Evolutionary conservation across 2,888 invertebrate species (phyloP).

Genomic region (Chymomyza procnemis): DNA sequence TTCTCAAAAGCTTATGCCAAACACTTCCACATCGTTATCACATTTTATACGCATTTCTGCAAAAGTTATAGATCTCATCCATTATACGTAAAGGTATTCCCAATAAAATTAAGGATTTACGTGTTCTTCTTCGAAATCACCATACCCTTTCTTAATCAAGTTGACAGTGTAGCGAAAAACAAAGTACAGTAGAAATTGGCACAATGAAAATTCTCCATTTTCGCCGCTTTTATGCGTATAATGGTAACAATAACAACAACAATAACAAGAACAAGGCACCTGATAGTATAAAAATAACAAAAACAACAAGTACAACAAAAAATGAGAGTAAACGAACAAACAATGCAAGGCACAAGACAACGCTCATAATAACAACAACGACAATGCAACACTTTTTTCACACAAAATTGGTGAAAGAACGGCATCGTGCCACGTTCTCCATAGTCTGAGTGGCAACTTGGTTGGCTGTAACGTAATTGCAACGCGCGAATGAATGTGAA

Average conservation of each 20-base stretch:
- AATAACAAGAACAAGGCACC: neutral
- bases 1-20: no score
- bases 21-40: no score
- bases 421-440: neutral
- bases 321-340: constrained; percentile 19
- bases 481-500: constrained; percentile 60
- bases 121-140: no score
- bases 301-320: constrained; percentile 30
- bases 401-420: neutral
- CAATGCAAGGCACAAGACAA: constrained; percentile 11
- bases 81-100: no score
- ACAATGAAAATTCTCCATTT: constrained; percentile 22
- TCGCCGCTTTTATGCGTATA: neutral
- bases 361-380: constrained; percentile 10
- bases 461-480: constrained; percentile 52
- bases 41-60: no score
- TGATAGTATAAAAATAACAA: constrained; percentile 12
- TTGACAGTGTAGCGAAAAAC: no score
- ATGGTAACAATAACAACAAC: neutral
- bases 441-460: neutral
- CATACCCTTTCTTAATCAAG: no score
- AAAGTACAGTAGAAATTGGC: neutral
- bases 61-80: no score
- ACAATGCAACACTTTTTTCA: neutral
- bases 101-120: no score